Percentiles rank a stretch among this genome's conserved stretches.
Evolutionary conservation across 30 jellyfish, hydroid and myxozoan genomes (phyloP).

Genomic region (Cassiopea andromeda): DNA sequence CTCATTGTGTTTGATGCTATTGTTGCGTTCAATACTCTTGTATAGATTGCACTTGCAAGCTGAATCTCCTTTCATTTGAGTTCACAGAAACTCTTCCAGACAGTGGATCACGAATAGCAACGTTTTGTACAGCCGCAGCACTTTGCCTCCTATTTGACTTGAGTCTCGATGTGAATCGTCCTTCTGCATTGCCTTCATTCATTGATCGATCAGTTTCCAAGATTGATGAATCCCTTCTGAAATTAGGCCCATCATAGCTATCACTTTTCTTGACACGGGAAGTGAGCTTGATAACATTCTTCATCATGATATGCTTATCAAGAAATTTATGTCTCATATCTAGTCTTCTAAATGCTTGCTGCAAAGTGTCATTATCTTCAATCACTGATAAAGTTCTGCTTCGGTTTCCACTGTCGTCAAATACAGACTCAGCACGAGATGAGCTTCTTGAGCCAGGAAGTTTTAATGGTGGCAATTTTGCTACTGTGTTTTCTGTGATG

Average conservation of each 20-base stretch:
- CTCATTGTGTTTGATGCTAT: too few species aligned
- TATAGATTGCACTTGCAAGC: constrained; percentile 51
- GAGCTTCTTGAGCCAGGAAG: constrained; percentile 38
- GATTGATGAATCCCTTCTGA: not conserved
- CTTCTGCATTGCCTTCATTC: constrained; percentile 50
- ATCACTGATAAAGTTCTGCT: not conserved
- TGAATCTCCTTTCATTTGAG: constrained; percentile 22
- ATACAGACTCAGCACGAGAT: not conserved
- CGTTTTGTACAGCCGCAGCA: constrained; percentile 45
- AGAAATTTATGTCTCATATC: constrained; percentile 36
- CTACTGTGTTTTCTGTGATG: not conserved
- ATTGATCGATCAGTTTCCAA: constrained; percentile 5
- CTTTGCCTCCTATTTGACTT: constrained; percentile 19
- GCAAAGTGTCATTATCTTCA: constrained; percentile 6
- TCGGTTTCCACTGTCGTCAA: not conserved
- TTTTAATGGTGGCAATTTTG: constrained; percentile 42
- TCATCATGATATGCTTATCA: constrained; percentile 51
- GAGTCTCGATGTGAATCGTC: constrained; percentile 68
- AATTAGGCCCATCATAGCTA: not conserved
- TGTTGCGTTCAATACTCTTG: constrained; percentile 22
- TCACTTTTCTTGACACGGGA: constrained; percentile 21
- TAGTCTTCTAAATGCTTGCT: constrained; percentile 29
- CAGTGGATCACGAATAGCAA: constrained; percentile 51
- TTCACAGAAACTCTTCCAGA: constrained; percentile 61
- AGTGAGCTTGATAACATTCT: constrained; percentile 53